Base-by-base conservation (phyloP, 2,888 invertebrate genomes). In the Melanargia galathea region DNA sequence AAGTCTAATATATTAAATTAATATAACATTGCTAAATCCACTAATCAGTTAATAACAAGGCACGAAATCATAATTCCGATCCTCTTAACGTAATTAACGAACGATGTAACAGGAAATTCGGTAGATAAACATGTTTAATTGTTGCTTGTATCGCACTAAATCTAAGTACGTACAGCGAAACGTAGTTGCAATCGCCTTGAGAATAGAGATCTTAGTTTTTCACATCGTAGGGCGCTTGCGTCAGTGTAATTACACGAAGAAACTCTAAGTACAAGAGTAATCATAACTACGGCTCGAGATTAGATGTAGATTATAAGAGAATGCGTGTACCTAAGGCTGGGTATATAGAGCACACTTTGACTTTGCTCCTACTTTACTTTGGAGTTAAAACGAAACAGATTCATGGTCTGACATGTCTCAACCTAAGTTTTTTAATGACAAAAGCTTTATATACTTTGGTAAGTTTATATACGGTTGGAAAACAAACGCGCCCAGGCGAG, bases 151-250 rank as follows among this genome's bases (percentile, higher is more conserved):
- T 86, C 83, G 75, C 71, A 68, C 67, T 62, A 62, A 81, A 84
- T 84, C 82, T 81, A 72, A 78, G 81, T 71, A 77, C 78, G 81
- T 77, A n/a, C n/a, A 74, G 76, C 82, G 80, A 81, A 83, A 83
- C 83, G 76, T 77, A 75, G 76, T 72, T 75, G 73, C 73, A 77
- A 72, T 82, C 71, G 79, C 90, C 90, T 90, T 90, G 88, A 84
- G 83, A 85, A 81, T 74, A 63, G 71, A 75, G 79, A 80, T 84
- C 86, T 83, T 79, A 79, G 81, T 79, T 83, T 83, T 84, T 84
- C 74, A 73, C 74, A 74, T 73, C 73, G 70, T 80, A 77, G 78
- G 76, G 79, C 74, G 75, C 84, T 86, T 86, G 77, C 82, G 72
- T 75, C 82, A 85, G 74, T 70, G 43, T 57, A 61, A 64, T 67